A percentile compares a stretch with the other conserved stretches of the same genome.
phyloP scores from a whole-genome alignment of 2,888 invertebrate genomes.

The Mesorhabditis belari region DNA sequence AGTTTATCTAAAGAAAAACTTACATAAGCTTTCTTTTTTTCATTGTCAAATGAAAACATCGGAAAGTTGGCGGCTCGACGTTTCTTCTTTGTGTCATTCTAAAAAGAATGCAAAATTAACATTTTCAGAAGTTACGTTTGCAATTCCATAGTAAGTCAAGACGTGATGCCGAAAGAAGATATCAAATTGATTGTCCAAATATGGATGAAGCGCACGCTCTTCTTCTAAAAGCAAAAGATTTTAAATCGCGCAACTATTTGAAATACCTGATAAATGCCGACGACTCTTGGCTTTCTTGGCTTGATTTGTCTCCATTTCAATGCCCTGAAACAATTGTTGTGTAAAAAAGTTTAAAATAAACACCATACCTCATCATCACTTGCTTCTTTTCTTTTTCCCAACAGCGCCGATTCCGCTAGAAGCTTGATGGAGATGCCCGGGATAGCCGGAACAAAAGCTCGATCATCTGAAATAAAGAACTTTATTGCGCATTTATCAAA shows the following conservation, averaged over 20 bases:
- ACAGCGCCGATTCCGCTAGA: background rate
- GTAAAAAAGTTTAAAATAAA: background rate
- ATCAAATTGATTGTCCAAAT: background rate
- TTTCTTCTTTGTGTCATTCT: background rate
- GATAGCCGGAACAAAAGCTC: background rate
- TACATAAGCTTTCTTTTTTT: slow-evolving; percentile 55
- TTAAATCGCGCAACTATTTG: no score
- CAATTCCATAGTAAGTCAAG: background rate
- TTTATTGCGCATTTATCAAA: background rate
- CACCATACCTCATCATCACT: background rate
- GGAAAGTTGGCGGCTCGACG: slow-evolving; percentile 80
- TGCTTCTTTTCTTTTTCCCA: background rate
- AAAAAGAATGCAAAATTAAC: background rate
- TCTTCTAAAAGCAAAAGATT: no score
- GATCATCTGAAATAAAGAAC: background rate
- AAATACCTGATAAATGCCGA: background rate
- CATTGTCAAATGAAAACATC: slow-evolving; percentile 90
- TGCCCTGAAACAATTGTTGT: background rate
- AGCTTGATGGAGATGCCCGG: background rate
- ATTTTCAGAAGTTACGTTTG: background rate
- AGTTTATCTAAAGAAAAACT: background rate
- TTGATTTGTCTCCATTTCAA: background rate
- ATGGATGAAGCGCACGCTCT: no score
- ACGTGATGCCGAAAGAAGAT: background rate
- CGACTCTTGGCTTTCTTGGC: background rate